Percentiles rank a stretch among this genome's conserved stretches.
These are phyloP conservation scores for Margaritifera margaritifera DNA, from an alignment of 2,888 invertebrate species.

Conservation along the genomic window DNA sequence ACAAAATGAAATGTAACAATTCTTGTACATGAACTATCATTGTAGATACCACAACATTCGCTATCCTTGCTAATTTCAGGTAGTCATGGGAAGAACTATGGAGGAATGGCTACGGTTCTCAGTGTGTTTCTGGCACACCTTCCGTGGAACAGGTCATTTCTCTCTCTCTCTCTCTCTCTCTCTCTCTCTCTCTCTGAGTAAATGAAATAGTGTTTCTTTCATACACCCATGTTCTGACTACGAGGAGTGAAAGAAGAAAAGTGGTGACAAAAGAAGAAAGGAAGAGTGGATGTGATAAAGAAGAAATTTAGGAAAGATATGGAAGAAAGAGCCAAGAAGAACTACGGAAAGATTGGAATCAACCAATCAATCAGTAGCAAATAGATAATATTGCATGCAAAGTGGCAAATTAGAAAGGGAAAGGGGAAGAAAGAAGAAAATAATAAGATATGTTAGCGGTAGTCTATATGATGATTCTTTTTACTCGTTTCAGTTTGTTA, in stretches of 20 bases:
- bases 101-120: conserved; percentile 81
- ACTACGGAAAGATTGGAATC: too few relatives aligned
- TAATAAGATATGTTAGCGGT: too few relatives aligned
- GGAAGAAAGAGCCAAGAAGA: too few relatives aligned
- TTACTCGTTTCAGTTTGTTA: background rate
- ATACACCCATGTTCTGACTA: background rate
- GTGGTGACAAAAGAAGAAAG: too few relatives aligned
- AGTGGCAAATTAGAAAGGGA: too few relatives aligned
- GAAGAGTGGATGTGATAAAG: too few relatives aligned
- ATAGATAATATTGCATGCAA: too few relatives aligned
- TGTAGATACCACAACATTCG: background rate
- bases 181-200: background rate
- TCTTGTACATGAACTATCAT: background rate
- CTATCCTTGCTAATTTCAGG: conserved; percentile 39
- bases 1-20: background rate
- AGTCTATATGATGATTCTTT: background rate
- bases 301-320: too few relatives aligned
- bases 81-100: conserved; percentile 77
- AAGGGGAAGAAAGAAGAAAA: too few relatives aligned
- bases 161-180: conserved; percentile 1
- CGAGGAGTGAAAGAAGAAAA: too few relatives aligned
- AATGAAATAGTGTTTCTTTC: background rate
- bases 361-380: too few relatives aligned
- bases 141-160: conserved; percentile 71
- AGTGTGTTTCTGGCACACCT: conserved; percentile 77